Base-by-base conservation (phyloP, 2,797 vertebrate genomes). In the Parotocinclus haroldoi region DNA sequence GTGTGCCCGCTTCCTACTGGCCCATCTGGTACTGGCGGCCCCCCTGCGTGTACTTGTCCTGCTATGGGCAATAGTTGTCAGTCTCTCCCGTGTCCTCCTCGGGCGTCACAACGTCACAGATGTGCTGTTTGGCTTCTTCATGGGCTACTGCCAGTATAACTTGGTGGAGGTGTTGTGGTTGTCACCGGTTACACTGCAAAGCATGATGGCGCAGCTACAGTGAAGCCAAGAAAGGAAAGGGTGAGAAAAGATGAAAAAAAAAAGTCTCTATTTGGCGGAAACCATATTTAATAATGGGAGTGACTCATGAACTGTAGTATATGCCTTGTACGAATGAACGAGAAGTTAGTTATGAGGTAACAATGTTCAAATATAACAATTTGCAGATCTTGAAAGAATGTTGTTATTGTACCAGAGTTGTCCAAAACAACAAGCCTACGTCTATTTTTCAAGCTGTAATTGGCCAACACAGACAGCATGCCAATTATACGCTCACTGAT, bases 81-180 rank as follows among this genome's bases (percentile, higher is more conserved):
- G 96, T 39, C 36, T 98, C 69, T 99, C 96, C 17, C 89, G 97
- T 16, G 91, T 99, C 63, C 87, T 99, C 71, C 90, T 99, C 71
- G 96, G 97, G 57, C 84, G 97, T 18, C 97, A 99, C 88, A 95
- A 99, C 1, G 95, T 99, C 78, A 96, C 94, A 0, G 97, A 99
- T 0, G 97, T 99, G 75, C 70, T 89, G 18, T 98, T 94, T 7
- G 96, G 97, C 6, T 92, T 98, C 81, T 82, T 93, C 76, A 91
- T 97, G 91, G 97, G 97, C 63, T 98, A 98, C 19, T 87, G 84
- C 58, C 94, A 97, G 72, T 98, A 97, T 74, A 90, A 92, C 39
- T 84, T 99, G 65, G 93, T 99, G 80, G 94, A 98, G 84, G 87
- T 89, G 73, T 86, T 93, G 78, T 99, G 97, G 97, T 81, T 99